Conservation (phyloP, 2,113 vertebrate species). For the Oryzias melastigma region DNA sequence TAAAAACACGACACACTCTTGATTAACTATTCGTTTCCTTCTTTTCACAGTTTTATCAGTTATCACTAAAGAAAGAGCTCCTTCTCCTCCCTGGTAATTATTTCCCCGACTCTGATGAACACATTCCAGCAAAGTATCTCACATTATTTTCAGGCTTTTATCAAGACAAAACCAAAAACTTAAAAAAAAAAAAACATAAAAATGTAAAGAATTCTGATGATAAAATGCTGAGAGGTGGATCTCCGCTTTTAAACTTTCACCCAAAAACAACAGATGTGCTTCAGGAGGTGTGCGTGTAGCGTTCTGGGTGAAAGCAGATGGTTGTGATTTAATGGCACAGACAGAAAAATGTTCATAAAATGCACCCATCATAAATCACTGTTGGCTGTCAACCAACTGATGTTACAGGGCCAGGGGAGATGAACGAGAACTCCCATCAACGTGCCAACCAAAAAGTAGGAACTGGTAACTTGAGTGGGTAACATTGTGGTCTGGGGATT, state of each 20-base stretch:
- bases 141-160: no score
- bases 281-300: background rate
- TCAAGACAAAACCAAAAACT: no score
- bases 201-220: background rate
- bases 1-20: no score
- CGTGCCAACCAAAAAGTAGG: constrained; percentile 31
- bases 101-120: no score
- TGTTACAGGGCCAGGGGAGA: constrained; percentile 7
- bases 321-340: constrained; percentile 8
- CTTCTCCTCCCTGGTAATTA: no score
- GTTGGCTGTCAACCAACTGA: constrained; percentile 23
- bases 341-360: background rate
- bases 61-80: no score
- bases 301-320: constrained; percentile 24
- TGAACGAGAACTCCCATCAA: constrained; percentile 11
- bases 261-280: constrained; percentile 15
- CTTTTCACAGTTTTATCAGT: no score
- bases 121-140: no score
- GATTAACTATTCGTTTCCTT: no score
- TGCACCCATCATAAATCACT: background rate
- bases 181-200: background rate
- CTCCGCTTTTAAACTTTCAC: background rate
- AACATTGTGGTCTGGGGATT: constrained; percentile 51
- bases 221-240: background rate
- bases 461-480: constrained; percentile 38